Conservation (phyloP, 2,888 invertebrate species). For the Hylaea fasciaria region DNA sequence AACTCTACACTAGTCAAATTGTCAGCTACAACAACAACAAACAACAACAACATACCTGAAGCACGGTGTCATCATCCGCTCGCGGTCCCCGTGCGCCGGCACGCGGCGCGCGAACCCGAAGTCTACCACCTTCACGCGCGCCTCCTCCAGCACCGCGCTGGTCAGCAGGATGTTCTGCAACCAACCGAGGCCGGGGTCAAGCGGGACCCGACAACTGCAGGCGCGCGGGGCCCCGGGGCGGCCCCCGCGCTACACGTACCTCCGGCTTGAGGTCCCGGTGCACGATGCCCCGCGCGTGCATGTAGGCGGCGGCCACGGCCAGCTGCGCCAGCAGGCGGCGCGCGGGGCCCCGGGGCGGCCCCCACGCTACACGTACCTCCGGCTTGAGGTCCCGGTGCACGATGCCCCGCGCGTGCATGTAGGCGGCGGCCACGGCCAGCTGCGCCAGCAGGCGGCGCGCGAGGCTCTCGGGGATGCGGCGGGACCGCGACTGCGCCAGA, state of each 20-base stretch:
- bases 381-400: slow-evolving; percentile 98
- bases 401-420: slow-evolving; percentile 93
- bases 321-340: slow-evolving; percentile 92
- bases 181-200: too few species aligned
- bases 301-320: slow-evolving; percentile 92
- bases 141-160: slow-evolving; percentile 61
- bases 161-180: slow-evolving; percentile 76
- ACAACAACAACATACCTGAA: slow-evolving; percentile 85
- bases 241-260: slow-evolving; percentile 73
- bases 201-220: slow-evolving; percentile 86
- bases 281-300: slow-evolving; percentile 93
- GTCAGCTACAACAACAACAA: too few species aligned
- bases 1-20: too few species aligned
- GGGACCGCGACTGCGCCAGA: slow-evolving; percentile 70
- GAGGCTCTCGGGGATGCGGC: slow-evolving; percentile 89
- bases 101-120: slow-evolving; percentile 95
- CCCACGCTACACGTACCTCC: slow-evolving; percentile 84
- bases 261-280: slow-evolving; percentile 98
- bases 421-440: slow-evolving; percentile 92
- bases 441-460: slow-evolving; percentile 93
- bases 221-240: slow-evolving; percentile 89
- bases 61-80: slow-evolving; percentile 91
- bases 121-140: slow-evolving; percentile 94
- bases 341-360: slow-evolving; percentile 87
- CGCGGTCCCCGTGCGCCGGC: slow-evolving; percentile 59